phyloP scores from a whole-genome alignment of 1,140 invertebrate species.

The Apis mellifera region DNA sequence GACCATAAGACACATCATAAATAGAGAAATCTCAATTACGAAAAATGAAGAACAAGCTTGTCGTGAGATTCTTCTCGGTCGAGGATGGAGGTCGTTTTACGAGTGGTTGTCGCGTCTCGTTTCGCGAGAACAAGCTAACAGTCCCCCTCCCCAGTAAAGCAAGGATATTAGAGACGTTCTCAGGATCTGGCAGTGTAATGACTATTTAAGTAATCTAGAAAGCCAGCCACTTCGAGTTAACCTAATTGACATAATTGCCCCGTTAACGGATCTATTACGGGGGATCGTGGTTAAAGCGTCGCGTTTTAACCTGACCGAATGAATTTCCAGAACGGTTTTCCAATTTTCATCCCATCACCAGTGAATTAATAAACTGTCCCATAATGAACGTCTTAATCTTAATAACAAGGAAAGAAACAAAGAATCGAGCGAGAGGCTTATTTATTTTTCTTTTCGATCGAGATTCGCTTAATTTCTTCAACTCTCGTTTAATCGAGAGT shows the following conservation, averaged over 20 bases:
- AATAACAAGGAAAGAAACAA: too few species aligned
- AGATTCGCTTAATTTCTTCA: too few species aligned
- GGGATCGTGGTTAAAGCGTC: conserved; percentile 16
- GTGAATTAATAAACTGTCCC: too few species aligned
- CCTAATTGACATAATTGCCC: conserved; percentile 59
- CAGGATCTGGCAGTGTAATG: conserved; percentile 45
- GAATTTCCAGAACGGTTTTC: conserved; percentile 17
- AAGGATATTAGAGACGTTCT: conserved; percentile 50
- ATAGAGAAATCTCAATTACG: conserved; percentile 42
- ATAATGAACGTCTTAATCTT: neutral
- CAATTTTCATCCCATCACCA: neutral
- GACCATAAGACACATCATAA: neutral
- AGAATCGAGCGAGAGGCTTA: too few species aligned
- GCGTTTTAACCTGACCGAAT: conserved; percentile 44
- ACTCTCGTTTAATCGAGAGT: too few species aligned
- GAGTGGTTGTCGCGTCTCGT: conserved; percentile 48
- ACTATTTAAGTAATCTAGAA: conserved; percentile 63
- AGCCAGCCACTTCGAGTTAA: conserved; percentile 61
- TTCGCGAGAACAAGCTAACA: neutral
- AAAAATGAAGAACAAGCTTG: neutral
- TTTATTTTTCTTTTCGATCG: neutral
- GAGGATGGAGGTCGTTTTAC: conserved; percentile 52
- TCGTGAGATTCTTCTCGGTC: conserved; percentile 10
- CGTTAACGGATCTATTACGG: conserved; percentile 63
- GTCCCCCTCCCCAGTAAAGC: conserved; percentile 19